These are phyloP conservation scores for Stichodactyla helianthus DNA, from an alignment of 64 coral and sea anemone species.

Conservation along the genomic window DNA sequence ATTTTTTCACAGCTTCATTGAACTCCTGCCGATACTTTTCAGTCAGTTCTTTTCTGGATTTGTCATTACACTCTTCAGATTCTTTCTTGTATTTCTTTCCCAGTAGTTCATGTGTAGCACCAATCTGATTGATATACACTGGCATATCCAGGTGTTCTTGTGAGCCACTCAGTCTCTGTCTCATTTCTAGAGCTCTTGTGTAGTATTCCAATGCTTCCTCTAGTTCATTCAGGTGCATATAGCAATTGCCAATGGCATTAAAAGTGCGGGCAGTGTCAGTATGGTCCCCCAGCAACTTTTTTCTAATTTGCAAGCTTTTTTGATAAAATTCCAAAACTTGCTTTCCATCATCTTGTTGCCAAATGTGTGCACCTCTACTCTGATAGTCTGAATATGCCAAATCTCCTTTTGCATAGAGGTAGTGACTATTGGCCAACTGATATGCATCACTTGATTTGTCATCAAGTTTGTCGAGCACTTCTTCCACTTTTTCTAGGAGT, in stretches of 20 bases:
- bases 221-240: not conserved
- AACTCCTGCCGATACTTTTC: not conserved
- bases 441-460: not conserved
- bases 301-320: constrained; percentile 19
- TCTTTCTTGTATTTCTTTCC: not conserved
- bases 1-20: constrained; percentile 17
- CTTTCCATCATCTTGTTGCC: constrained; percentile 1
- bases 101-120: constrained; percentile 20
- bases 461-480: not conserved
- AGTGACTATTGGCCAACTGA: constrained; percentile 1
- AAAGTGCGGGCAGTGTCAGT: constrained; percentile 43
- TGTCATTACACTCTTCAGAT: not conserved
- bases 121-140: constrained; percentile 38
- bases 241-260: constrained; percentile 46
- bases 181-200: constrained; percentile 32
- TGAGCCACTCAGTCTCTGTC: constrained; percentile 25
- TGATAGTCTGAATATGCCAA: constrained; percentile 1
- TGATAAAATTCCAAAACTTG: not conserved
- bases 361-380: not conserved
- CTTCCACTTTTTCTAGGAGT: not conserved
- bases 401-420: constrained; percentile 27
- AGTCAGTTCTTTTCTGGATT: not conserved
- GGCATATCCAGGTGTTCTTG: constrained; percentile 35
- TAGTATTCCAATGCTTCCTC: constrained; percentile 31
- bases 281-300: constrained; percentile 12